Conservation (phyloP, 2,888 invertebrate species). For the Cephus runcator region DNA sequence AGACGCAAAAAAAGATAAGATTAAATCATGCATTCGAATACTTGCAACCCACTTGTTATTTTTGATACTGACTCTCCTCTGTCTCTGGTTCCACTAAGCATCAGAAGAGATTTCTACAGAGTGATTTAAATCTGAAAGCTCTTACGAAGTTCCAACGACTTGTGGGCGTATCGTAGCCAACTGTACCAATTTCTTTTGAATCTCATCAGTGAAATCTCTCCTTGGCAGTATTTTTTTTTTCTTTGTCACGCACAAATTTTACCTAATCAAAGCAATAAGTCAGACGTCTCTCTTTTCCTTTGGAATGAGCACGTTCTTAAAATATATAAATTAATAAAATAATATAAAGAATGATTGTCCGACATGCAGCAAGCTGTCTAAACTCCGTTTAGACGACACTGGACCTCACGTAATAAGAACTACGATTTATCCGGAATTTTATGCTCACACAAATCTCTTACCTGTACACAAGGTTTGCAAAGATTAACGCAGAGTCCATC, state of each 20-base stretch:
- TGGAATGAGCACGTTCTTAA: constrained; percentile 24
- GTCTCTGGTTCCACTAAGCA: not conserved
- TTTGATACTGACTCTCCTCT: not conserved
- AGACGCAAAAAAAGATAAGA: not conserved
- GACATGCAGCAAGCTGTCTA: constrained; percentile 58
- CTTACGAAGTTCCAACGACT: not conserved
- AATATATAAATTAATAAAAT: constrained; percentile 13
- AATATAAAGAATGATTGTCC: constrained; percentile 24
- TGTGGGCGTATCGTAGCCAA: not conserved
- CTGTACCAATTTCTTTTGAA: not conserved
- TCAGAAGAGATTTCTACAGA: not conserved
- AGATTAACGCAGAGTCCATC: constrained; percentile 99
- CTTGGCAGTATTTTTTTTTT: not conserved
- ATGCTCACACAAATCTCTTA: constrained; percentile 55
- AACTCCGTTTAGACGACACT: constrained; percentile 55
- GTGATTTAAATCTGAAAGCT: not conserved
- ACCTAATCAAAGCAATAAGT: constrained; percentile 32
- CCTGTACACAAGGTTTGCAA: constrained; percentile 94
- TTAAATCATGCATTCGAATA: not conserved
- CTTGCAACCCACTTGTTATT: not conserved
- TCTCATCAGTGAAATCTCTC: constrained; percentile 21
- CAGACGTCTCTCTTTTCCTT: constrained; percentile 24
- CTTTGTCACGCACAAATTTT: constrained; percentile 15
- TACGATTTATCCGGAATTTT: not conserved
- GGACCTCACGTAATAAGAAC: not conserved